Evolutionary conservation across 2,797 vertebrate genomes (phyloP).

Genomic region (Cephalopachus bancanus): DNA sequence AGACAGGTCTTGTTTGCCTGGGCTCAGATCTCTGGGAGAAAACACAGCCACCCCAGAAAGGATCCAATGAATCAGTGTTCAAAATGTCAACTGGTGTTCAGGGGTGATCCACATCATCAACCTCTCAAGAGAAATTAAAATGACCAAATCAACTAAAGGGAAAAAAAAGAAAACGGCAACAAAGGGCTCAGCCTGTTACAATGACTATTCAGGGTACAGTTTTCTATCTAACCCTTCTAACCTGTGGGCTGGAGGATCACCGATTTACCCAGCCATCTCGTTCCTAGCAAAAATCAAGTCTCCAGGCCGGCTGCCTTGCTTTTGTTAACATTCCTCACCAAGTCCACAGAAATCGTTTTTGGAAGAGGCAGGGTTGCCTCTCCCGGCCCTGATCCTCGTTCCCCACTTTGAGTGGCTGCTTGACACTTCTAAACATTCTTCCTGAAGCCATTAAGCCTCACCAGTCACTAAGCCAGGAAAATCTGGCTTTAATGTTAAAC

Average conservation of each 20-base stretch:
- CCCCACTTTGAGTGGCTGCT: not conserved
- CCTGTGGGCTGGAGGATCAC: not conserved
- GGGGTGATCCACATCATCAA: not conserved
- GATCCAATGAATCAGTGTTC: not conserved
- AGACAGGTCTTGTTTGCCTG: not conserved
- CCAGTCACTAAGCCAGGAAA: slow-evolving; percentile 62
- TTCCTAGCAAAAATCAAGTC: not conserved
- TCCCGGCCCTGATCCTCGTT: not conserved
- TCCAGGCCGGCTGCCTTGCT: not conserved
- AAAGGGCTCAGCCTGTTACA: not conserved
- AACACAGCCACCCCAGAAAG: not conserved
- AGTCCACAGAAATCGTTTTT: not conserved
- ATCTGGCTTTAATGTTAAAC: slow-evolving; percentile 66
- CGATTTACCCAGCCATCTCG: not conserved
- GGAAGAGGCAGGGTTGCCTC: not conserved
- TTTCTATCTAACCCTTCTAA: not conserved
- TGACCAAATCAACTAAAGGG: not conserved
- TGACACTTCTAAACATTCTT: slow-evolving; percentile 40
- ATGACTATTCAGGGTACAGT: not conserved
- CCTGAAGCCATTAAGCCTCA: slow-evolving; percentile 65
- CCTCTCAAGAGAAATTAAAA: not conserved
- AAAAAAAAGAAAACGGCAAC: not conserved
- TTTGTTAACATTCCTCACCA: not conserved
- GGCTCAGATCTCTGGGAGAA: not conserved
- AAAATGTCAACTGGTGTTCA: not conserved